phyloP scores from a whole-genome alignment of 2,797 vertebrate genomes.

The Hoplostethus mediterraneus region DNA sequence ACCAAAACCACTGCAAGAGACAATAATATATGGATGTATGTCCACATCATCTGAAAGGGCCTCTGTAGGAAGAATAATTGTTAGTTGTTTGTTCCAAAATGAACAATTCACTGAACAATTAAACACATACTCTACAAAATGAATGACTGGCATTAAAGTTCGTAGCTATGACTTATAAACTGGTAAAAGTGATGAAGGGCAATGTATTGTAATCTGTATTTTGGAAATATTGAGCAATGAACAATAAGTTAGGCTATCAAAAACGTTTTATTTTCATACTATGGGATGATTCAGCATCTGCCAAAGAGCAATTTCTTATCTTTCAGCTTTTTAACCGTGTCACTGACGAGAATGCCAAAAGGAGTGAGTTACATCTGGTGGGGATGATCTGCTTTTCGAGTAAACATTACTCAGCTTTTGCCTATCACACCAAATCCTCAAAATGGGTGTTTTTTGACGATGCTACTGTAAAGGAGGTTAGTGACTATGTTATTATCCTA shows the following conservation, averaged over 20 bases:
- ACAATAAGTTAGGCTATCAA: not conserved
- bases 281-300: constrained; percentile 43
- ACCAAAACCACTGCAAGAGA: not conserved
- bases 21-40: not conserved
- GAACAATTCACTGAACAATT: not conserved
- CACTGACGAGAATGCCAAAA: constrained; percentile 96
- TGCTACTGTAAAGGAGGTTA: constrained; percentile 97
- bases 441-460: constrained; percentile 99
- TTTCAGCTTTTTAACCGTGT: constrained; percentile 96
- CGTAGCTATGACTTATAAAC: not conserved
- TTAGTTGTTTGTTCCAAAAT: not conserved
- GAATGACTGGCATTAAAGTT: not conserved
- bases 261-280: constrained; percentile 28
- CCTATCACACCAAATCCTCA: constrained; percentile 97
- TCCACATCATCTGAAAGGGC: not conserved
- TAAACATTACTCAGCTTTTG: constrained; percentile 97
- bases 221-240: not conserved
- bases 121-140: not conserved
- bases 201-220: constrained; percentile 6
- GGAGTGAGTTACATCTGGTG: constrained; percentile 94
- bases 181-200: not conserved
- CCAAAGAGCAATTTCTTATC: constrained; percentile 41
- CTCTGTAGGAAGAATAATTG: not conserved
- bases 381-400: constrained; percentile 99
- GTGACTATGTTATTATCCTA: constrained; percentile 34